These are phyloP conservation scores for Chaetodon trifascialis DNA, from an alignment of 2,113 vertebrate species.

Conservation along the genomic window DNA sequence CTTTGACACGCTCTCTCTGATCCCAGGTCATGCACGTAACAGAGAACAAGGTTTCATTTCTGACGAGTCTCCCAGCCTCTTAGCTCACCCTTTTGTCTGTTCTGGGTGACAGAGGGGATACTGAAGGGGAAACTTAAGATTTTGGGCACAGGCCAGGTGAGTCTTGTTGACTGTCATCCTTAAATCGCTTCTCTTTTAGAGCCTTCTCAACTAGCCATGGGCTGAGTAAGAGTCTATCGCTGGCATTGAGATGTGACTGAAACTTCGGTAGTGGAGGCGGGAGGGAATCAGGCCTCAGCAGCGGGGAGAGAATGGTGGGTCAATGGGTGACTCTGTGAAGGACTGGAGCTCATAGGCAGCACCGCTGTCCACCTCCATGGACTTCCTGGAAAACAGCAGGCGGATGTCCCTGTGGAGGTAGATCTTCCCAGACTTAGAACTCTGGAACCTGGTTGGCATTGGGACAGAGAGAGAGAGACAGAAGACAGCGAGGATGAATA, in stretches of 20 bases:
- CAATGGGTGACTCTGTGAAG: constrained; percentile 95
- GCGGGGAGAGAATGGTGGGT: constrained; percentile 95
- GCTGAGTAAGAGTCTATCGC: constrained; percentile 51
- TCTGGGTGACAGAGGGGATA: constrained; percentile 45
- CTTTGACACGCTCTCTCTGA: constrained; percentile 27
- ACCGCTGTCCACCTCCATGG: constrained; percentile 99
- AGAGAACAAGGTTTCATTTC: constrained; percentile 52
- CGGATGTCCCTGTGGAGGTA: constrained; percentile 99
- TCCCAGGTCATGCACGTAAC: constrained; percentile 34
- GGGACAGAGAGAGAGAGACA: neutral
- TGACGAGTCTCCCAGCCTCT: constrained; percentile 43
- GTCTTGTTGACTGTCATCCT: constrained; percentile 45
- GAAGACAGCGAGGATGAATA: neutral
- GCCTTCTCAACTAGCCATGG: constrained; percentile 16
- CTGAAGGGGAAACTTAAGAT: constrained; percentile 21
- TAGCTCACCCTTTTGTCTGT: constrained; percentile 27
- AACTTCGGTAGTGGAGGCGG: constrained; percentile 34
- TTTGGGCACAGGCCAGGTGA: constrained; percentile 34
- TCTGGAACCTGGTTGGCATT: constrained; percentile 93
- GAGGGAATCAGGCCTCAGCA: constrained; percentile 84
- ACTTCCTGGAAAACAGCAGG: constrained; percentile 98
- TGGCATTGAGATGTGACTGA: constrained; percentile 60
- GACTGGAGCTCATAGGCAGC: constrained; percentile 99
- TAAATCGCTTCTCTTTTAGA: constrained; percentile 37
- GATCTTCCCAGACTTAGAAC: constrained; percentile 99